Evolutionary conservation across 2,888 invertebrate genomes (phyloP).

Genomic region (Lysandra bellargus): DNA sequence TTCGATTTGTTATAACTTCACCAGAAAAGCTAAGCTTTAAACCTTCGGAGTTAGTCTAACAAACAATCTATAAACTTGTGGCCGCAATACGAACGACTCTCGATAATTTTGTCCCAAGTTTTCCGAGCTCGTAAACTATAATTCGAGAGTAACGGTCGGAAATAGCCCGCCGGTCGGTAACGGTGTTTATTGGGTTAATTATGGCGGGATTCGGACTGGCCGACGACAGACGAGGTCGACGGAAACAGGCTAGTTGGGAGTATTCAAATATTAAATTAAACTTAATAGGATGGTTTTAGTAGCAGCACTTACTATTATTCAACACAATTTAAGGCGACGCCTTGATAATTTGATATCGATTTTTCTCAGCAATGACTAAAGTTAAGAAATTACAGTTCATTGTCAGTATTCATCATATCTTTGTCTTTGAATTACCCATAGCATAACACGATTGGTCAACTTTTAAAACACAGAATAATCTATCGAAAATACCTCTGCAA

Average conservation of each 20-base stretch:
- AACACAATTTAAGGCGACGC: no score
- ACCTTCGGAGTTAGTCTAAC: not conserved
- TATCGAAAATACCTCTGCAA: no score
- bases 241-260: not conserved
- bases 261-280: not conserved
- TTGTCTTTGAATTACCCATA: no score
- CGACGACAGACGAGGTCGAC: constrained; percentile 19
- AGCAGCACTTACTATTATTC: no score
- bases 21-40: not conserved
- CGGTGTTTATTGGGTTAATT: constrained; percentile 40
- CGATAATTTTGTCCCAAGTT: constrained; percentile 28
- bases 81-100: constrained; percentile 1
- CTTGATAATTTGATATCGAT: no score
- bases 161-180: constrained; percentile 40
- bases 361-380: no score
- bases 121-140: constrained; percentile 36
- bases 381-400: no score
- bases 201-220: constrained; percentile 12
- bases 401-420: no score
- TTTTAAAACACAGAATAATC: no score
- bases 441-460: no score
- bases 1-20: not conserved
- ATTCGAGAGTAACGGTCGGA: constrained; percentile 41
- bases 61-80: not conserved
- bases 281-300: not conserved